Conservation (phyloP, 2,113 vertebrate genomes). For the Perca flavescens region DNA sequence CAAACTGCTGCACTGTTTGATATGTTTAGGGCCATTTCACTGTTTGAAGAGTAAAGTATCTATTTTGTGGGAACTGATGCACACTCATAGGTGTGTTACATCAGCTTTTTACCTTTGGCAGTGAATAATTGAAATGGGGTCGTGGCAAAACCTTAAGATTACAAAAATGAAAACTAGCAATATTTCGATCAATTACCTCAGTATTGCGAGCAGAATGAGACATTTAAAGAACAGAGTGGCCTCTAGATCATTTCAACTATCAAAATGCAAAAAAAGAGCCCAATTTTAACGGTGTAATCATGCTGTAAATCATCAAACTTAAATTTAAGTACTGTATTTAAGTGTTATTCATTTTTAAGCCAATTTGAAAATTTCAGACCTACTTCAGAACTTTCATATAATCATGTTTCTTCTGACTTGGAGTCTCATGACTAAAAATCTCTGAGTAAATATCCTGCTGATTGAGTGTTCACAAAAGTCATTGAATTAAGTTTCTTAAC, state of each 20-base stretch:
- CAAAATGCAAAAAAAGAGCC: background rate
- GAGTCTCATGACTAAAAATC: background rate
- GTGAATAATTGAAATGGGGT: conserved; percentile 12
- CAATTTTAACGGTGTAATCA: background rate
- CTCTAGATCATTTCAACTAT: background rate
- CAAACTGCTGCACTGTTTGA: conserved; percentile 12
- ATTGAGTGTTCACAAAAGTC: too few species aligned
- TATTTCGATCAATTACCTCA: background rate
- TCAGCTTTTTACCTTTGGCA: conserved; percentile 29
- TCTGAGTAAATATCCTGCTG: background rate
- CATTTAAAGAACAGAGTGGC: background rate
- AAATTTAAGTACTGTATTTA: background rate
- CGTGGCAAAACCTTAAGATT: conserved; percentile 12
- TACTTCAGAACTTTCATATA: background rate
- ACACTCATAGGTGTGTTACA: background rate
- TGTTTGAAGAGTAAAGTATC: conserved; percentile 26
- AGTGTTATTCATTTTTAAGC: background rate
- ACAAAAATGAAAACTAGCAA: conserved; percentile 1
- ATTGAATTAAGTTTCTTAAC: background rate
- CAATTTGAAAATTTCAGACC: background rate
- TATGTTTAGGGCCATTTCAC: conserved; percentile 39
- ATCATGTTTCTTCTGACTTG: background rate
- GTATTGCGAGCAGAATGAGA: background rate
- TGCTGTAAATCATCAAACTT: background rate
- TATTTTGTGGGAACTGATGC: conserved; percentile 42